Conservation (phyloP, 2,113 vertebrate species). For the Dicerorhinus sumatrensis region DNA sequence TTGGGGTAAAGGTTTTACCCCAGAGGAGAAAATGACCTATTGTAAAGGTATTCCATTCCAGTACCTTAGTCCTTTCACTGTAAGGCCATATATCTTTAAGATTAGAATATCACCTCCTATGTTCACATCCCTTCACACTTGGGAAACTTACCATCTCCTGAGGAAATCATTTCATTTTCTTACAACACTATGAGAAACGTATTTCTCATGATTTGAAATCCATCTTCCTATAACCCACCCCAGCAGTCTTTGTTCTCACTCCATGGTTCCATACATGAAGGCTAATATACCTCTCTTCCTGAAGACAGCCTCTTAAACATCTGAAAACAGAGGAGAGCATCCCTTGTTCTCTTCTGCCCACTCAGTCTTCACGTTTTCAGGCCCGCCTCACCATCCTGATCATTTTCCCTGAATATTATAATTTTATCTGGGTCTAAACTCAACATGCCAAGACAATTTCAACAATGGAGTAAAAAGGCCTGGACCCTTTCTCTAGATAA, state of each 20-base stretch:
- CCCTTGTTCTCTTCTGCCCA: neutral
- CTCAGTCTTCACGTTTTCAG: neutral
- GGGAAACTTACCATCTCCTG: neutral
- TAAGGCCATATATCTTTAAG: neutral
- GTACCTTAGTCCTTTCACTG: neutral
- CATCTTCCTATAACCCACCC: neutral
- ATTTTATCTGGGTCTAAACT: neutral
- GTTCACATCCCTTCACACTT: neutral
- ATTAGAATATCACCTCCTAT: neutral
- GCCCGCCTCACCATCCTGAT: neutral
- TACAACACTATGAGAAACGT: neutral
- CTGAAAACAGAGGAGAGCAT: neutral
- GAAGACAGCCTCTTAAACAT: neutral
- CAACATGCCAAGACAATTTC: constrained; percentile 19
- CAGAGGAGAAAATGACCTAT: neutral
- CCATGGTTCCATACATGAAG: neutral
- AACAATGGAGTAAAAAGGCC: neutral
- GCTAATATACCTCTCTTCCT: neutral
- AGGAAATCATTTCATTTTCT: constrained; percentile 14
- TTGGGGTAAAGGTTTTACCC: neutral
- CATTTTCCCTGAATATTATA: neutral
- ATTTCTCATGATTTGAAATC: neutral
- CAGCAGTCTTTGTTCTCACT: neutral
- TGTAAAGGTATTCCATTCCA: neutral
- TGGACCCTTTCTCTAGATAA: neutral